Percentiles rank a stretch among this genome's conserved stretches.
Evolutionary conservation across 2,113 vertebrate species (phyloP).

Genomic region (Syngnathus typhle): DNA sequence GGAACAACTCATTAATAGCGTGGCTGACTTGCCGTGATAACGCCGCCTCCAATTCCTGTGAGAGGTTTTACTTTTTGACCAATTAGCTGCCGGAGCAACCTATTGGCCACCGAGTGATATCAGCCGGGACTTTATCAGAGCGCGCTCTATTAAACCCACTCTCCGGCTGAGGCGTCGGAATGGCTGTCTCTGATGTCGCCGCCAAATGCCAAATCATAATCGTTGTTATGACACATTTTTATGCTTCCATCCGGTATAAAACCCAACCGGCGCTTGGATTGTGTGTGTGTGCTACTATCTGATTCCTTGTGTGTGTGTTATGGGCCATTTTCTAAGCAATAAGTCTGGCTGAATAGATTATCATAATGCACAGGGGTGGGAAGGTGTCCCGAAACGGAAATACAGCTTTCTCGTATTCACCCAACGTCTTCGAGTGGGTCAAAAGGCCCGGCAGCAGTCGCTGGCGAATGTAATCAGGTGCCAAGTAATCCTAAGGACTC

Average conservation of each 20-base stretch:
- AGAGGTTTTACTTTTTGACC: slow-evolving; percentile 64
- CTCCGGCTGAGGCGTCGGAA: slow-evolving; percentile 41
- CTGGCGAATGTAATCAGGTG: slow-evolving; percentile 45
- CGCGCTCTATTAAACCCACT: slow-evolving; percentile 63
- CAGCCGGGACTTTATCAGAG: slow-evolving; percentile 60
- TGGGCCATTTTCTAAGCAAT: slow-evolving; percentile 29
- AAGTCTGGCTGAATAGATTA: slow-evolving; percentile 36
- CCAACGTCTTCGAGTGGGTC: slow-evolving; percentile 44
- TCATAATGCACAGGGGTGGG: slow-evolving; percentile 36
- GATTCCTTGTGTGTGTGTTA: background rate
- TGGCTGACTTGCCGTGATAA: slow-evolving; percentile 38
- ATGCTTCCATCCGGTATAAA: slow-evolving; percentile 23
- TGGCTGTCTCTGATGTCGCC: slow-evolving; percentile 26
- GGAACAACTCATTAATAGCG: slow-evolving; percentile 54
- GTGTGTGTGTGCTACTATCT: background rate
- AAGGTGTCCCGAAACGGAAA: slow-evolving; percentile 49
- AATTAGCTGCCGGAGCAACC: slow-evolving; percentile 64
- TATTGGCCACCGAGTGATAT: slow-evolving; percentile 60
- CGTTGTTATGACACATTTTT: slow-evolving; percentile 41
- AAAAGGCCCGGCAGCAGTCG: slow-evolving; percentile 45
- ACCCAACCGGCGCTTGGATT: background rate
- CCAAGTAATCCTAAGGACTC: slow-evolving; percentile 40
- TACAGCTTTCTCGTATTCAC: slow-evolving; percentile 40
- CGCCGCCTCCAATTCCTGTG: slow-evolving; percentile 44
- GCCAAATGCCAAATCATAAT: slow-evolving; percentile 56